Percentiles rank a stretch among this genome's conserved stretches.
These are phyloP conservation scores for Peromyscus californicus DNA, from an alignment of 2,113 vertebrate species.

Conservation along the genomic window DNA sequence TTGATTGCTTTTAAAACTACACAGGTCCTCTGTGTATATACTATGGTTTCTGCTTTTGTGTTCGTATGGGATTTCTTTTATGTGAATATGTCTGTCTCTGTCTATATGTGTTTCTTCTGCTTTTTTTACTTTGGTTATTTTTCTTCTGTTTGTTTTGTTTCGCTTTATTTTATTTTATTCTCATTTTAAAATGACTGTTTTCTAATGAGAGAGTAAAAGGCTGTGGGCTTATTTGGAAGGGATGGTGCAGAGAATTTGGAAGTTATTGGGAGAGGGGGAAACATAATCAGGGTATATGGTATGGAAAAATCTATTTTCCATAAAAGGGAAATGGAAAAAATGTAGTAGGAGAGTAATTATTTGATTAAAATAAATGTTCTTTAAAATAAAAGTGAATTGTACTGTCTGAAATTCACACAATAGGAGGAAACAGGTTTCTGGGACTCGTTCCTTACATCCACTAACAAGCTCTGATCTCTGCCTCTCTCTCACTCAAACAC, in stretches of 20 bases:
- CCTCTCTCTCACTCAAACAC: neutral
- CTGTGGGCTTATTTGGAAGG: neutral
- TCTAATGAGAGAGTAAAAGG: neutral
- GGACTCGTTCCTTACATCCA: too few species aligned
- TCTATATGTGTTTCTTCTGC: neutral
- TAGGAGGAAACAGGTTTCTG: neutral
- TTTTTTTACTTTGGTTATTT: neutral
- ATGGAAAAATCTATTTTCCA: neutral
- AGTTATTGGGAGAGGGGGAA: neutral
- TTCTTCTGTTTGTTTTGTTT: neutral
- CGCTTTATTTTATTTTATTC: neutral
- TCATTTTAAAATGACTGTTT: neutral
- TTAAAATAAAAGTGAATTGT: neutral
- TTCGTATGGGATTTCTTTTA: neutral
- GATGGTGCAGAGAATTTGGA: neutral
- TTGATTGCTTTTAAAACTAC: neutral
- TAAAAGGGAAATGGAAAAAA: neutral
- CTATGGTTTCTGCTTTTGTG: neutral
- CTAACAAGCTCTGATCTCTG: neutral
- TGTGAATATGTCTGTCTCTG: neutral
- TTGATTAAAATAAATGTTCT: neutral
- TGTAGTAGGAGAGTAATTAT: neutral
- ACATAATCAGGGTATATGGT: neutral
- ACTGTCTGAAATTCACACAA: neutral
- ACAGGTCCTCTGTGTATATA: neutral